Evolutionary conservation across 2,888 invertebrate genomes (phyloP), one percentile per base, ranked within the genome.

Genomic region (Drosophila atripex): DNA sequence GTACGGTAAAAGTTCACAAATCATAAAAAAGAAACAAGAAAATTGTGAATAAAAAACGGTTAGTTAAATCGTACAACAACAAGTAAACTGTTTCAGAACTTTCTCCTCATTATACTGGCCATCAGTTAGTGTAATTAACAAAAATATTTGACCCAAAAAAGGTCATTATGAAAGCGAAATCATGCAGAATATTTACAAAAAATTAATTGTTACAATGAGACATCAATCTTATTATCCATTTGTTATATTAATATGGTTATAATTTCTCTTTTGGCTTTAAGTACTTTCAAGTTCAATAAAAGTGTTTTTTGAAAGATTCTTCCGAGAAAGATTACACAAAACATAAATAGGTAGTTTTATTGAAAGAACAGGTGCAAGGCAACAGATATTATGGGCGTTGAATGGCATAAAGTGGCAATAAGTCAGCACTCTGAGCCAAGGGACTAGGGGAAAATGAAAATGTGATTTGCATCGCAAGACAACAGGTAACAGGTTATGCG

Each of bases 11-110:
- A 57, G 73, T 76, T 73, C 73, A 58, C 70, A 73, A 60, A 59
- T 66, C 63, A 63, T 54, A 86, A 87, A 65, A 88, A 85, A 53
- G 75, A 88, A 86, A 88, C 69, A 80, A 80, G 86, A 88, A 83
- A 70, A 88, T 71, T 64, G 38, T 55, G 71, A 73, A 55, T 60
- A 70, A 52, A 71, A 78, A 41, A 66, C 51, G 69, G 76, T 84
- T 88, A 84, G 84, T 84, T 69, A 54, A 66, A 56, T 54, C 14
- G 52, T 39, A 80, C 75, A 78, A 64, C 64, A 74, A 73, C 52
- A 66, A 59, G 35, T 47, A 54, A 23, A 28, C 18, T 18, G 43
- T 6, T 12, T 43, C 6, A 32, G 28, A 35, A 35, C 35, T 35
- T 35, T 32, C 32, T 32, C 12, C 32, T 32, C 32, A 32, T 32